phyloP scores from a whole-genome alignment of 2,113 vertebrate species.

The Dermatemys mawii region DNA sequence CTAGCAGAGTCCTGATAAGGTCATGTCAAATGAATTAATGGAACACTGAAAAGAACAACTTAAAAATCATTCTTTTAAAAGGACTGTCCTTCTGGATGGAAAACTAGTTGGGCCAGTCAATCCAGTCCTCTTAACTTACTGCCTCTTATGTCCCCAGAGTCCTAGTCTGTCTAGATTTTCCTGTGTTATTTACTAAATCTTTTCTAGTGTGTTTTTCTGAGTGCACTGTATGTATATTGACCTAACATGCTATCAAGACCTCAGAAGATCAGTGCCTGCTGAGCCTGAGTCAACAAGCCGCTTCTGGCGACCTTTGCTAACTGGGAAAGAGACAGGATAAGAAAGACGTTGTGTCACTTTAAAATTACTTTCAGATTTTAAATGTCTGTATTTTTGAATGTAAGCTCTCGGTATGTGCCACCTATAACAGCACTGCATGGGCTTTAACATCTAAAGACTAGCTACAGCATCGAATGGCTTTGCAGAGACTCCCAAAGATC shows the following conservation, averaged over 20 bases:
- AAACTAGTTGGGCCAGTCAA: slow-evolving; percentile 40
- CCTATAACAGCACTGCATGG: neutral
- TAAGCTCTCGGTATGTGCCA: fast-evolving
- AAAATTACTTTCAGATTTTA: neutral
- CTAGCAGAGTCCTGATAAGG: slow-evolving; percentile 66
- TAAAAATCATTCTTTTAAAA: neutral
- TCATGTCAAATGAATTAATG: slow-evolving; percentile 58
- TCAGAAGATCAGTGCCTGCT: neutral
- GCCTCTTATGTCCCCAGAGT: neutral
- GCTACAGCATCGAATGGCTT: neutral
- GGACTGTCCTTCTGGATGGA: slow-evolving; percentile 41
- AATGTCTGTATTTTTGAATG: neutral
- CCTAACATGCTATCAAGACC: neutral
- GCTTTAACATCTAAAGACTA: neutral
- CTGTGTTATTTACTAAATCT: neutral
- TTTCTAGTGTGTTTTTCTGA: neutral
- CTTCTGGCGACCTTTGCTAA: neutral
- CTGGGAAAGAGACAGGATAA: slow-evolving; percentile 8
- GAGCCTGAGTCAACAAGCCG: neutral
- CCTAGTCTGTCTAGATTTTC: neutral
- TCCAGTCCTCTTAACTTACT: neutral
- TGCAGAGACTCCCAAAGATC: neutral
- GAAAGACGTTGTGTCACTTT: neutral
- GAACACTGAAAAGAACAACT: slow-evolving; percentile 1
- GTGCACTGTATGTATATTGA: neutral